Evolutionary conservation across 1,140 invertebrate species (phyloP).

Genomic region (Stegodyphus dumicola): DNA sequence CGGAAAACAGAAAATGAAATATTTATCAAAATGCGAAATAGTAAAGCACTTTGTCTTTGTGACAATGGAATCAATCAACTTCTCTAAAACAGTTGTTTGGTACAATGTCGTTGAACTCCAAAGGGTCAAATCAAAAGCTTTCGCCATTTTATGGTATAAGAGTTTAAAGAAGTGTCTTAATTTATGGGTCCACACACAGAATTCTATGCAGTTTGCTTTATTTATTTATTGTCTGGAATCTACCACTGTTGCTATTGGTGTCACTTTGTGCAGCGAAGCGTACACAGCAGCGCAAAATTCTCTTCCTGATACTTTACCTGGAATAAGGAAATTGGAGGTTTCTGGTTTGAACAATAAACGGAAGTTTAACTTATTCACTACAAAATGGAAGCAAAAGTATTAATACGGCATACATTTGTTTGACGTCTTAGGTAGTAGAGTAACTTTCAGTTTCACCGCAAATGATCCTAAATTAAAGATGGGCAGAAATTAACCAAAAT

Average conservation of each 20-base stretch:
- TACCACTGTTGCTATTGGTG: slow-evolving; percentile 7
- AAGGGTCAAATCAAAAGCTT: neutral
- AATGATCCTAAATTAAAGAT: too few relatives aligned
- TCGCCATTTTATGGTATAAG: neutral
- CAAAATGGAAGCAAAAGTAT: neutral
- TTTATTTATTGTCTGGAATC: neutral
- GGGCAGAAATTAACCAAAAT: too few relatives aligned
- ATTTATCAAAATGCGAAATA: too few relatives aligned
- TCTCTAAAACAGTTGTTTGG: too few relatives aligned
- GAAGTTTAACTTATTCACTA: neutral
- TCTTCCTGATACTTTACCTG: slow-evolving; percentile 36
- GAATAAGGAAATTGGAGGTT: slow-evolving; percentile 26
- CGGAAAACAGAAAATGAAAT: too few relatives aligned
- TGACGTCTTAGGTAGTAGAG: too few relatives aligned
- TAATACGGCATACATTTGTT: neutral
- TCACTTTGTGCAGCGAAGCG: slow-evolving; percentile 34
- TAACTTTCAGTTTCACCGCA: too few relatives aligned
- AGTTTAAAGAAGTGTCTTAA: slow-evolving; percentile 13
- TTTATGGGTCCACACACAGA: neutral
- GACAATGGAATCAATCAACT: too few relatives aligned
- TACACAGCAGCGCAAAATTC: neutral
- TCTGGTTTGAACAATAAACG: neutral
- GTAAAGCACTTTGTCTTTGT: too few relatives aligned
- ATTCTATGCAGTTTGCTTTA: neutral
- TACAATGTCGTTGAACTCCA: neutral